These are phyloP conservation scores for Cynocephalus volans DNA, from an alignment of 2,113 vertebrate species.

Conservation along the genomic window DNA sequence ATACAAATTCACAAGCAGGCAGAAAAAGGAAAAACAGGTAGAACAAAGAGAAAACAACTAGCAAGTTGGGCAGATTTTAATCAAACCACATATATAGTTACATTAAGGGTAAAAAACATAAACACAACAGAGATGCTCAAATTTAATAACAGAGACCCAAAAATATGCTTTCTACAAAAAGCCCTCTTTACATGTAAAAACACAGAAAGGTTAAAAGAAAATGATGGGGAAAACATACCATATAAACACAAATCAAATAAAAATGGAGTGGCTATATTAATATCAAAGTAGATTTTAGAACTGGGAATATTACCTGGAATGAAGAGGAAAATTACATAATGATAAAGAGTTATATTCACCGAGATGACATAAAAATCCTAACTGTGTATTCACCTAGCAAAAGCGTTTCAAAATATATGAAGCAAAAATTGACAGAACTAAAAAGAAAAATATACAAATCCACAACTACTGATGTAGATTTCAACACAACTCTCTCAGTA, in stretches of 20 bases:
- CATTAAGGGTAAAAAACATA: neutral
- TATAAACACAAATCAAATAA: neutral
- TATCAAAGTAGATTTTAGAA: neutral
- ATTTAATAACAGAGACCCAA: neutral
- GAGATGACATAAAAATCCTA: slow-evolving; percentile 7
- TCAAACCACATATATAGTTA: neutral
- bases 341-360: neutral
- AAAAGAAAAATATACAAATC: neutral
- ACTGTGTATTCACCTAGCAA: neutral
- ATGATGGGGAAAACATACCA: neutral
- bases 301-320: neutral
- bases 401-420: neutral
- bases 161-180: neutral
- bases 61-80: neutral
- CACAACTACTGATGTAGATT: neutral
- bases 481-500: neutral
- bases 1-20: neutral
- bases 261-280: neutral
- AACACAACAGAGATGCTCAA: neutral
- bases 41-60: neutral
- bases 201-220: neutral
- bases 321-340: neutral
- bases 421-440: neutral
- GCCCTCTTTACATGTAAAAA: neutral
- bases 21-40: neutral